phyloP scores from a whole-genome alignment of 2,888 invertebrate genomes.

The Rhaphigaster nebulosa region DNA sequence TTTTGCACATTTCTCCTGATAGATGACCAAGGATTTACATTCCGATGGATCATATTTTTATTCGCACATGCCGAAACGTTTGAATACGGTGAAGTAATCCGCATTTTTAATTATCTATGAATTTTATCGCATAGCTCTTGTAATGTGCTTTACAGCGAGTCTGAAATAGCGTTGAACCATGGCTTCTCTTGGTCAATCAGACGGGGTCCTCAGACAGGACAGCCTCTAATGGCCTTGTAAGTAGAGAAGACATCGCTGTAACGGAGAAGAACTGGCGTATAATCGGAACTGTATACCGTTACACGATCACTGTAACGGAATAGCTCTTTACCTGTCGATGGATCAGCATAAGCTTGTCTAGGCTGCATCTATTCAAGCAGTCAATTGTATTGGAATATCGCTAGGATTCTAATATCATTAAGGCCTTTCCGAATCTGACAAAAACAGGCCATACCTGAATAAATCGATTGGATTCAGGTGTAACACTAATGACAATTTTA shows the following conservation, averaged over 20 bases:
- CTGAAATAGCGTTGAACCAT: background rate
- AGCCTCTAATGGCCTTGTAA: conserved; percentile 25
- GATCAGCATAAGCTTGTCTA: conserved; percentile 13
- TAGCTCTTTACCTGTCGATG: conserved; percentile 33
- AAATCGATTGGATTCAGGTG: no score
- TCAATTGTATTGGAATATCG: background rate
- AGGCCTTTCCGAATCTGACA: background rate
- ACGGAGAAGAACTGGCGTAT: conserved; percentile 31
- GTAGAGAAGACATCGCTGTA: conserved; percentile 28
- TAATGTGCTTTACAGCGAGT: background rate
- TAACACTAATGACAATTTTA: no score
- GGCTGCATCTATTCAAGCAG: conserved; percentile 2
- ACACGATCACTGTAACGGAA: conserved; percentile 29
- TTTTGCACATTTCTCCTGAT: no score
- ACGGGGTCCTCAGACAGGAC: conserved; percentile 27
- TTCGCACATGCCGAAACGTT: no score
- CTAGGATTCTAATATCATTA: background rate
- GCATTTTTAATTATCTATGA: background rate
- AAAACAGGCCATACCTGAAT: background rate
- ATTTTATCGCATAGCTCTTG: background rate
- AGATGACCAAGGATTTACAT: no score
- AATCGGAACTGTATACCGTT: conserved; percentile 22
- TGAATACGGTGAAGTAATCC: no score
- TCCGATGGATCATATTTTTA: no score
- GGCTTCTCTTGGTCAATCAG: background rate